Evolutionary conservation across 2,113 vertebrate species (phyloP).

Genomic region (Ivindomyrus marchei): DNA sequence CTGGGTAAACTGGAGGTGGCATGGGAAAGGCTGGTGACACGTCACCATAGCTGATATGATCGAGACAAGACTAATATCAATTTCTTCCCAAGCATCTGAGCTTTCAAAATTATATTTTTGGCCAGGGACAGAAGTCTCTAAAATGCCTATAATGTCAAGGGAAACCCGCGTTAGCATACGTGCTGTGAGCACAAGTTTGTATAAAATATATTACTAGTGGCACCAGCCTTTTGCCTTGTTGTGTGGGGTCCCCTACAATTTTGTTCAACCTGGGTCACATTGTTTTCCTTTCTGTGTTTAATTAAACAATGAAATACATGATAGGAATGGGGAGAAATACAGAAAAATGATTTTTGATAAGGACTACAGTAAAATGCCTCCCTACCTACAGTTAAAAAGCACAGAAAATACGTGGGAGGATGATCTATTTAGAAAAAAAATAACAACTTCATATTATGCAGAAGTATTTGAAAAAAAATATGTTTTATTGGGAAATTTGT

Average conservation of each 20-base stretch:
- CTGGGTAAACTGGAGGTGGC: background rate
- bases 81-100: background rate
- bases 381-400: background rate
- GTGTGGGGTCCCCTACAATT: background rate
- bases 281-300: background rate
- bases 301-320: background rate
- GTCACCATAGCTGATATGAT: background rate
- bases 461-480: background rate
- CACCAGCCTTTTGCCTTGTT: background rate
- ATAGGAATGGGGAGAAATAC: background rate
- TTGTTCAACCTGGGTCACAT: background rate
- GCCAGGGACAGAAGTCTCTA: background rate
- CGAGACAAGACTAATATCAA: background rate
- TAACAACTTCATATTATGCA: background rate
- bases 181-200: background rate
- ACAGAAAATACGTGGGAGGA: background rate
- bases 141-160: background rate
- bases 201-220: background rate
- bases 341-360: background rate
- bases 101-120: background rate
- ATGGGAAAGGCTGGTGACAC: background rate
- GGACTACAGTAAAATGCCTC: background rate
- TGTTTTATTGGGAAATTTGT: background rate
- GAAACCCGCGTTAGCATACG: background rate
- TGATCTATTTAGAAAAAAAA: background rate